Conservation (phyloP, 2,888 invertebrate species). For the Mesoligia furuncula region DNA sequence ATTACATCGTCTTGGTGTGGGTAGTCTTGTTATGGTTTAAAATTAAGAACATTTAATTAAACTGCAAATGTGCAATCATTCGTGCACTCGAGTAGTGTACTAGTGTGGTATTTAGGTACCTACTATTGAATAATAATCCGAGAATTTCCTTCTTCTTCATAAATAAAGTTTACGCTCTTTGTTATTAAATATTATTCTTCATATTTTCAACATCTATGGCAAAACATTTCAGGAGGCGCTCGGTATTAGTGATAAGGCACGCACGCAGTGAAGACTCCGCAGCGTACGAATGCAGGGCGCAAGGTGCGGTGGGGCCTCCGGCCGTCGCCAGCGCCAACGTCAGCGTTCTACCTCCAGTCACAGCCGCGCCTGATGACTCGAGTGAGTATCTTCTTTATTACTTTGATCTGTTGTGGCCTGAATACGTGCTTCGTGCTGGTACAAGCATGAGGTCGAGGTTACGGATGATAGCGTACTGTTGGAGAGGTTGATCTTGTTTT, state of each 20-base stretch:
- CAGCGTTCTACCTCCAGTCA: slow-evolving; percentile 83
- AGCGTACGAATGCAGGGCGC: slow-evolving; percentile 95
- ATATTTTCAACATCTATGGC: slow-evolving; percentile 9
- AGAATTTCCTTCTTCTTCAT: not conserved
- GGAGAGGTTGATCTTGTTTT: not conserved
- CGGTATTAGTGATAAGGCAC: slow-evolving; percentile 95
- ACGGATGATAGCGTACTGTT: not conserved
- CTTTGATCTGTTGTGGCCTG: not conserved
- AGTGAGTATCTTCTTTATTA: slow-evolving; percentile 73
- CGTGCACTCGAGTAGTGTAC: not conserved
- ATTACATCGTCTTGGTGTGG: slow-evolving; percentile 23
- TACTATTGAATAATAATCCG: not conserved
- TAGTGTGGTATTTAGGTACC: not conserved
- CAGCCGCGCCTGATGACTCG: slow-evolving; percentile 88
- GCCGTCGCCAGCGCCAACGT: slow-evolving; percentile 90
- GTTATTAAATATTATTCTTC: no score
- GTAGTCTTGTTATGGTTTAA: slow-evolving; percentile 14
- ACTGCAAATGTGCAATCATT: not conserved
- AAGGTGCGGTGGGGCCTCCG: slow-evolving; percentile 92
- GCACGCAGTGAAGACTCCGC: slow-evolving; percentile 94
- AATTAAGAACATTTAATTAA: slow-evolving; percentile 4
- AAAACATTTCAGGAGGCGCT: slow-evolving; percentile 92
- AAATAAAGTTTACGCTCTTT: not conserved
- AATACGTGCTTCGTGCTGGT: not conserved
- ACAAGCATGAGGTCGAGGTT: not conserved